These are phyloP conservation scores for Cyphomyrmex costatus DNA, from an alignment of 1,140 invertebrate genomes.

Conservation along the genomic window DNA sequence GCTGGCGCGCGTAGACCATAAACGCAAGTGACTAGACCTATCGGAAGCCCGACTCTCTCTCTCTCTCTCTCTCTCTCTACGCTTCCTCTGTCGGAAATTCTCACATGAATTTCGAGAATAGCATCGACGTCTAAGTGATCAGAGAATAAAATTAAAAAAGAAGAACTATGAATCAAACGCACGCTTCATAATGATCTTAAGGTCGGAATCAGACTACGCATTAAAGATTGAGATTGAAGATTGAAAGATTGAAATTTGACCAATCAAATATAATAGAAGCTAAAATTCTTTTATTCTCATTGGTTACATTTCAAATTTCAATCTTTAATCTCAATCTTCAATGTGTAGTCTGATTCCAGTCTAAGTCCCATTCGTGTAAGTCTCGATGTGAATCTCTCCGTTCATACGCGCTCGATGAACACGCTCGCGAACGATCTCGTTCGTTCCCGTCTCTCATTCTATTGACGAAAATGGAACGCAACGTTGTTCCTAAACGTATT, in stretches of 20 bases:
- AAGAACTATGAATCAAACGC: slow-evolving; percentile 13
- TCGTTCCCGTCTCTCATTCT: slow-evolving; percentile 26
- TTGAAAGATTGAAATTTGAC: too few species aligned
- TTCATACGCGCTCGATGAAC: slow-evolving; percentile 55
- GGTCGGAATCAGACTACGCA: too few species aligned
- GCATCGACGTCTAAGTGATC: slow-evolving; percentile 13
- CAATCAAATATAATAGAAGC: too few species aligned
- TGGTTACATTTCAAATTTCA: too few species aligned
- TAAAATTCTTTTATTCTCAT: too few species aligned
- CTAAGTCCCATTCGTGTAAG: slow-evolving; percentile 54
- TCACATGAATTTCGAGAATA: slow-evolving; percentile 36
- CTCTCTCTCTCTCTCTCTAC: too few species aligned
- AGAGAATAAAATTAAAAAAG: slow-evolving; percentile 27
- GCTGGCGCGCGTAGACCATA: slow-evolving; percentile 43
- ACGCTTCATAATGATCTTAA: slow-evolving; percentile 30
- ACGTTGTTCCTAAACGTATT: slow-evolving; percentile 65
- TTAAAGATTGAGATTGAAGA: too few species aligned
- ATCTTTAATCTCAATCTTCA: too few species aligned
- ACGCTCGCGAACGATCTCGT: slow-evolving; percentile 52
- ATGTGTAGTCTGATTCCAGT: too few species aligned
- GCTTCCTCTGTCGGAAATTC: slow-evolving; percentile 59
- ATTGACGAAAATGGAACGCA: slow-evolving; percentile 48
- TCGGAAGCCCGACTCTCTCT: slow-evolving; percentile 56
- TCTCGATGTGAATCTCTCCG: slow-evolving; percentile 59
- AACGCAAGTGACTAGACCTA: slow-evolving; percentile 73